A percentile compares a stretch with the other conserved stretches of the same genome.
These are phyloP conservation scores for Daphoenositta chrysoptera DNA, from an alignment of 2,113 vertebrate genomes.

Conservation along the genomic window DNA sequence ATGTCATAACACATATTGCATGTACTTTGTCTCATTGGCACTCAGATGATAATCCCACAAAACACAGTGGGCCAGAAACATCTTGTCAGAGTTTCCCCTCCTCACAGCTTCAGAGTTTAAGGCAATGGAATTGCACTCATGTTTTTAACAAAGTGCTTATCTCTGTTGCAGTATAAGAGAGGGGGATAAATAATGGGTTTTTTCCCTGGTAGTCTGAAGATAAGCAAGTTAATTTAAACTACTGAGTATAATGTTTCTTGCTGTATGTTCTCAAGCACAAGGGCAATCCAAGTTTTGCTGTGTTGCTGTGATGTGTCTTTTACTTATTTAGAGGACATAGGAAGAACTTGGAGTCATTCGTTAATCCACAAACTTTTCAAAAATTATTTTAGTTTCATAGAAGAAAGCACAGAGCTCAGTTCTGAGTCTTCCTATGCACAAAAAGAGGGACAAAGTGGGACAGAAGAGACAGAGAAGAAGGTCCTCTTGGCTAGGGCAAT, in stretches of 20 bases:
- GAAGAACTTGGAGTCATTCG: not conserved
- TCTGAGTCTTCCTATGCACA: not conserved
- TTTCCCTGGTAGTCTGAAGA: not conserved
- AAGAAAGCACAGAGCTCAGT: not conserved
- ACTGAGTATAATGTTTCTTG: not conserved
- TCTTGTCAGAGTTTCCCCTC: not conserved
- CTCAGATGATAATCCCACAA: not conserved
- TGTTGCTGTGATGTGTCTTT: not conserved
- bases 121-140: not conserved
- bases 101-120: not conserved
- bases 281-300: not conserved
- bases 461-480: not conserved
- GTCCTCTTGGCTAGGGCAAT: not conserved
- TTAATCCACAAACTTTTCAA: not conserved
- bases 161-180: not conserved
- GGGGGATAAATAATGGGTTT: not conserved
- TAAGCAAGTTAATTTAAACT: conserved; percentile 19
- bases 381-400: not conserved
- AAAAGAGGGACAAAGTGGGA: not conserved
- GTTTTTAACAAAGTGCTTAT: not conserved
- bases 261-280: not conserved
- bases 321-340: not conserved
- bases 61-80: not conserved
- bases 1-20: not conserved
- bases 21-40: not conserved